Base-by-base conservation (phyloP, 1,140 invertebrate genomes). In the Leptinotarsa lineolata region DNA sequence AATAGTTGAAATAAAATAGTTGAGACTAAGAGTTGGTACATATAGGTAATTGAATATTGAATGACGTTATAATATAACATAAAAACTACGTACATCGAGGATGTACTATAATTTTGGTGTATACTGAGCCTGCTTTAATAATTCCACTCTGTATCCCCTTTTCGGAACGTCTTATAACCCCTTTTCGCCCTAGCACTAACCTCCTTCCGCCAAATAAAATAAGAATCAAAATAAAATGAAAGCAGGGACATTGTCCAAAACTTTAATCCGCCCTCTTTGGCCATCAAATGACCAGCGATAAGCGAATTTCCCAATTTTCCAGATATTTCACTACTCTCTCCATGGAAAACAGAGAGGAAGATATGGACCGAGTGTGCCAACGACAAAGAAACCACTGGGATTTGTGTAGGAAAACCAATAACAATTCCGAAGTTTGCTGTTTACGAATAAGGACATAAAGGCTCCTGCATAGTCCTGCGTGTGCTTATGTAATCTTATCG, bases 181-280 rank as follows among this genome's bases (percentile, higher is more conserved):
- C 61, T 76, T 72, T 74, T 75, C 75, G 64, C 70, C 70, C 59
- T 45, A 46, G 68, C 68, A 73, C 70, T 73, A 64, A 74, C 76
- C 69, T 78, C 70, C 73, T 78, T 78, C 77, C 77, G 74, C 71
- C 77, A 76, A 78, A 78, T 78, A 78, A 78, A 78, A 78, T 78
- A 73, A 78, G 77, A 76, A 78, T 76, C 77, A 75, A 72, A 76
- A 76, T 78, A 78, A 78, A 78, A 74, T 76, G 58, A 74, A 69
- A 60, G 72, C 72, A 75, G 70, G 74, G 71, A 74, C 73, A 76
- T 74, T 72, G 66, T 74, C 73, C 75, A 70, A 74, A 73, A 76
- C 70, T 76, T 74, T 78, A 78, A 78, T 76, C 68, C 54, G 16
- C 22, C 54, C 54, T 20, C 54, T 30, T 24, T 24, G 48, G 48